Evolutionary conservation across 1,140 invertebrate genomes (phyloP).

Genomic region (Argopecten irradians): DNA sequence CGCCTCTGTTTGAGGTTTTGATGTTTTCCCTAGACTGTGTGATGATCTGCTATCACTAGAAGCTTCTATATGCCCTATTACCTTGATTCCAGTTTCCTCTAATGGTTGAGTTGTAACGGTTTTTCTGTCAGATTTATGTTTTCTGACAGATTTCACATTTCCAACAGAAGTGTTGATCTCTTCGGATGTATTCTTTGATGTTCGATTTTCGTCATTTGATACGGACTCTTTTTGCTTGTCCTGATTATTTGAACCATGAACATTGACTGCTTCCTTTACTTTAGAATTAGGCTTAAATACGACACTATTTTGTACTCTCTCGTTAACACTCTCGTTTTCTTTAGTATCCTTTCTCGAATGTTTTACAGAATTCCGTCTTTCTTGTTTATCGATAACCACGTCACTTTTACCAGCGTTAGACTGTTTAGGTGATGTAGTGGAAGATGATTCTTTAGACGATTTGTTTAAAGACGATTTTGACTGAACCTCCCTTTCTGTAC

Average conservation of each 20-base stretch:
- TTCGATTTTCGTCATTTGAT: background rate
- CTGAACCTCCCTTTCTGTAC: constrained; percentile 9
- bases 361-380: background rate
- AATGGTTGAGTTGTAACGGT: background rate
- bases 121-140: background rate
- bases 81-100: background rate
- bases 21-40: background rate
- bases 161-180: background rate
- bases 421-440: background rate
- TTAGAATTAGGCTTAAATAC: background rate
- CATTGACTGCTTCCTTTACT: background rate
- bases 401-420: background rate
- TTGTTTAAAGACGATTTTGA: background rate
- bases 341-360: background rate
- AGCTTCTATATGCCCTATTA: background rate
- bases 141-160: background rate
- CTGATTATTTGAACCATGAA: background rate
- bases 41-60: background rate
- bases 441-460: constrained; percentile 6
- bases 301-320: background rate
- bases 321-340: background rate
- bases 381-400: background rate
- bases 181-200: background rate
- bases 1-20: background rate
- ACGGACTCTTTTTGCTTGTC: background rate